Conservation (phyloP, 2,888 invertebrate species). For the Oxyscelio sp. region DNA sequence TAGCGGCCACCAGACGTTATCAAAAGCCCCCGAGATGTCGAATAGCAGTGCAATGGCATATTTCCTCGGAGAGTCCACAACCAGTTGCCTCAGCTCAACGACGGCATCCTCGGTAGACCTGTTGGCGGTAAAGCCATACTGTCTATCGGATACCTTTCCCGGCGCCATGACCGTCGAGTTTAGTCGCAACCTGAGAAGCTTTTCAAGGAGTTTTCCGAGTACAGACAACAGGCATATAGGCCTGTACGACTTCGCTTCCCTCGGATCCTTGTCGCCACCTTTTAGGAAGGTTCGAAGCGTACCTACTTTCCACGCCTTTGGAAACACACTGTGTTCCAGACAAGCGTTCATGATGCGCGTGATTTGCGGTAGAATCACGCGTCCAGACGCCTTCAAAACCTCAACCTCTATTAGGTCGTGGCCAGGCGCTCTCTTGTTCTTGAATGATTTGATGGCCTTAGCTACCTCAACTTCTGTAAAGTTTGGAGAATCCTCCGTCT, state of each 20-base stretch:
- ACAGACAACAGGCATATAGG: too few relatives aligned
- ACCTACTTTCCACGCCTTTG: too few relatives aligned
- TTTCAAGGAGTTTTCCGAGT: constrained; percentile 68
- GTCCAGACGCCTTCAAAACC: constrained; percentile 42
- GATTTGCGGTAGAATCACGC: too few relatives aligned
- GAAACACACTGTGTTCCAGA: constrained; percentile 66
- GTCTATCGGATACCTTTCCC: constrained; percentile 55
- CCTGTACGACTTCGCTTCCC: too few relatives aligned
- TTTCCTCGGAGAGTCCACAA: neutral
- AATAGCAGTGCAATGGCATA: neutral
- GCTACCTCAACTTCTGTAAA: too few relatives aligned
- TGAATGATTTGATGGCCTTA: too few relatives aligned
- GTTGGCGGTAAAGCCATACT: constrained; percentile 61
- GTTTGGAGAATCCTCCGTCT: constrained; percentile 10
- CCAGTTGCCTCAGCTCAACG: constrained; percentile 29
- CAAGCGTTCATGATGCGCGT: constrained; percentile 65
- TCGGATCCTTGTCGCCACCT: constrained; percentile 50
- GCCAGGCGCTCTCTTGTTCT: constrained; percentile 68
- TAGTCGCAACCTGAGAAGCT: constrained; percentile 36
- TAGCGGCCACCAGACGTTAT: too few relatives aligned
- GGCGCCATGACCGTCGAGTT: constrained; percentile 32
- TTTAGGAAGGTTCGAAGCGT: too few relatives aligned
- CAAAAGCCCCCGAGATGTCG: too few relatives aligned
- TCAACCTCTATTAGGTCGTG: constrained; percentile 65
- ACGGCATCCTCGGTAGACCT: constrained; percentile 61